These are phyloP conservation scores for Calliopum simillimum DNA, from an alignment of 2,888 invertebrate species.

Conservation along the genomic window DNA sequence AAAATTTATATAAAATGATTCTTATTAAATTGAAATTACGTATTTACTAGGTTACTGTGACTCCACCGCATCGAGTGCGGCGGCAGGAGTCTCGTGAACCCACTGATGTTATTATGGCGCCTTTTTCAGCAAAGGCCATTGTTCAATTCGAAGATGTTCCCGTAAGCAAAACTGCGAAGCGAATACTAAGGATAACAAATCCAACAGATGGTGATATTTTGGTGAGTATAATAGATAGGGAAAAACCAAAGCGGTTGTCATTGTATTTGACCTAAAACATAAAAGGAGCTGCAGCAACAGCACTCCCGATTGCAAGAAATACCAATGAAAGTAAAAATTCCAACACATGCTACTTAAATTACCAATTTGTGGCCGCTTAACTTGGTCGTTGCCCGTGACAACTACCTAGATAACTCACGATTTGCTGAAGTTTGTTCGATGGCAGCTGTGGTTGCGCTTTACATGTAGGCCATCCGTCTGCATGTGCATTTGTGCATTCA, in stretches of 20 bases:
- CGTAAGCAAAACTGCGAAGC: slow-evolving; percentile 70
- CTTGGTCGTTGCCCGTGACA: slow-evolving; percentile 20
- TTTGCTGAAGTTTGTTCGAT: slow-evolving; percentile 21
- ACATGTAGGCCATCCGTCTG: neutral
- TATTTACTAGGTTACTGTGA: slow-evolving; percentile 58
- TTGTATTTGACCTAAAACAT: too few species aligned
- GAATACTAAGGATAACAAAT: slow-evolving; percentile 72
- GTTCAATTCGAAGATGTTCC: slow-evolving; percentile 77
- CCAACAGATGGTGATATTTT: slow-evolving; percentile 68
- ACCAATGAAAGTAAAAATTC: slow-evolving; percentile 14
- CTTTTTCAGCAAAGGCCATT: slow-evolving; percentile 76
- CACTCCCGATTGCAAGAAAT: neutral
- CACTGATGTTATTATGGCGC: slow-evolving; percentile 71
- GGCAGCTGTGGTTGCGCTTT: neutral
- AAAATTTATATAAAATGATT: neutral
- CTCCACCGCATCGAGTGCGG: slow-evolving; percentile 63
- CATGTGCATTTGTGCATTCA: neutral
- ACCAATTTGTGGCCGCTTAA: slow-evolving; percentile 11
- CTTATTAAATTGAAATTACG: neutral
- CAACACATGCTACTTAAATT: neutral
- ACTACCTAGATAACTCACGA: neutral
- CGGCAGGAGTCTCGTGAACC: slow-evolving; percentile 65
- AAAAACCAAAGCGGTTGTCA: neutral
- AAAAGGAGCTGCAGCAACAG: too few species aligned
- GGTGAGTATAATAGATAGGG: slow-evolving; percentile 58